phyloP scores from a whole-genome alignment of 2,888 invertebrate genomes.

The Hylaea fasciaria region DNA sequence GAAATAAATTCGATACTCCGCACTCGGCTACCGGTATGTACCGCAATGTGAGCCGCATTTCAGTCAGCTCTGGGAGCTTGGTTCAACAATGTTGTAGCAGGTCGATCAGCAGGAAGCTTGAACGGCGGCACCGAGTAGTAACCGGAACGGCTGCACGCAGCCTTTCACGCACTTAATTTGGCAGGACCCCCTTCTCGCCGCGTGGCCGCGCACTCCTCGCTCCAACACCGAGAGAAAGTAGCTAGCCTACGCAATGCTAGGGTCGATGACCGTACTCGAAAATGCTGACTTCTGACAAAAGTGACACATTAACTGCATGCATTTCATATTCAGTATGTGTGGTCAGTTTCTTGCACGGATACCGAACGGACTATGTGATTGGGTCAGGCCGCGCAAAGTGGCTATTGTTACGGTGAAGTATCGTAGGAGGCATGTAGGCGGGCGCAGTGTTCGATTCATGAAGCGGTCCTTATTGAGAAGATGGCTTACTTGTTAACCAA shows the following conservation, averaged over 20 bases:
- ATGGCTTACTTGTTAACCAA: slow-evolving; percentile 18
- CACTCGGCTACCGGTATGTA: slow-evolving; percentile 27
- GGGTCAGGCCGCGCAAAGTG: slow-evolving; percentile 61
- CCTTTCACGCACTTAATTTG: slow-evolving; percentile 85
- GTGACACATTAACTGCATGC: slow-evolving; percentile 80
- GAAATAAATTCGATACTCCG: slow-evolving; percentile 29
- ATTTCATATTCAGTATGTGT: slow-evolving; percentile 82
- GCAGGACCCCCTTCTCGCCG: slow-evolving; percentile 79
- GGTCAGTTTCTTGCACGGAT: slow-evolving; percentile 78
- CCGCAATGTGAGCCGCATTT: slow-evolving; percentile 22
- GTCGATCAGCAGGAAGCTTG: slow-evolving; percentile 51
- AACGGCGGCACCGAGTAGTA: slow-evolving; percentile 49
- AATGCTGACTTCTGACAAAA: slow-evolving; percentile 82
- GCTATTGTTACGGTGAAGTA: slow-evolving; percentile 53
- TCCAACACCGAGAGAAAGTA: slow-evolving; percentile 80
- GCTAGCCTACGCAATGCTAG: slow-evolving; percentile 83
- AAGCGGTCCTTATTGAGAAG: slow-evolving; percentile 25
- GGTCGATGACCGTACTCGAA: slow-evolving; percentile 83
- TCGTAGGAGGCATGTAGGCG: slow-evolving; percentile 53
- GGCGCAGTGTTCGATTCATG: slow-evolving; percentile 25
- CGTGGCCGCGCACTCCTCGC: slow-evolving; percentile 64
- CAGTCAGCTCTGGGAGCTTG: slow-evolving; percentile 26
- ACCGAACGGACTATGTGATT: slow-evolving; percentile 70
- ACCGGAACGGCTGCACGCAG: slow-evolving; percentile 70
- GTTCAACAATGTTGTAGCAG: slow-evolving; percentile 42